Base-by-base conservation (phyloP, 2,888 invertebrate genomes). In the Xanthorhoe spadicearia region DNA sequence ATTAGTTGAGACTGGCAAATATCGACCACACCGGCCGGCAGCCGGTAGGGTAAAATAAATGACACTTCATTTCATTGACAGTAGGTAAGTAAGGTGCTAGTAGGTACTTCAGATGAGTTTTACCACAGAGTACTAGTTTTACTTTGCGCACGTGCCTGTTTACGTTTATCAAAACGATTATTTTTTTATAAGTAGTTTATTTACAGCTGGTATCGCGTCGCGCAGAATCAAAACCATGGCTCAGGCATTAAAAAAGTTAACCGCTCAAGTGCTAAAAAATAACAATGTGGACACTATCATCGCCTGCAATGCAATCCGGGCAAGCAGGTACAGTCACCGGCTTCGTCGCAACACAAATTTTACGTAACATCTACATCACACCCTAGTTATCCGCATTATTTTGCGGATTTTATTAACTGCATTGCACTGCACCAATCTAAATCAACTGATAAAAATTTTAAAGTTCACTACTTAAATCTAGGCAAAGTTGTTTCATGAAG, bases 291-390 rank as follows among this genome's bases (percentile, higher is more conserved):
- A 90, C 65, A 70, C 73, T 58, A 61, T 81, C 64, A 70, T 83
- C 56, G 76, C 79, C 59, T 77, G 77, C 58, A 77, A 78, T 54
- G 80, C 83, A 43, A 59, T 83, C 55, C 82, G 90, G 68, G 83
- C 88, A 19, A 85, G 79, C 79, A 89, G 92, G 92, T 92, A 87
- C 70, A 61, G 57, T 13, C 10, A 43, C 88, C 87, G 89, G 86
- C 80, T 69, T 58, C 76, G 76, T 66, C 72, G 77, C 71, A 75
- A 74, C 72, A 77, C 71, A 75, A 74, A 78, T 78, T 83, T 85
- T 90, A 90, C 86, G 88, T 90, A 89, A 89, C 13, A 43, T 38
- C n/a, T n/a, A n/a, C n/a, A n/a, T n/a, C n/a, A n/a, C 4, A 32
- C 7, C 48, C 3, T 8, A 5, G 15, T 15, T 8, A 15, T 48